A percentile compares a stretch with the other conserved stretches of the same genome.
Evolutionary conservation across 2,113 vertebrate species (phyloP).

Genomic region (Pygoscelis antarcticus): DNA sequence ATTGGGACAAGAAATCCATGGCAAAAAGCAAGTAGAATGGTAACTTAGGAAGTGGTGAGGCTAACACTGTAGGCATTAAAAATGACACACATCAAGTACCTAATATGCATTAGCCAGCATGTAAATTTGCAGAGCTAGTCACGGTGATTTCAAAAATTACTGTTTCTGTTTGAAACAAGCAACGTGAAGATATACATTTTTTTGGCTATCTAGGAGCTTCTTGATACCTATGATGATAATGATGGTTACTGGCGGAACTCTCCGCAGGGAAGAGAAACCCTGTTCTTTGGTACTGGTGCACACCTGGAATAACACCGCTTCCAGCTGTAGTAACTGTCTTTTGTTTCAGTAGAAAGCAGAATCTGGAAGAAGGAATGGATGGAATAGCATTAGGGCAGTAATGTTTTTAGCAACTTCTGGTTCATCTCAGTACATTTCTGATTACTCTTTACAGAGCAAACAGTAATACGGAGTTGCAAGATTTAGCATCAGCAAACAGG

Average conservation of each 20-base stretch:
- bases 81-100: not conserved
- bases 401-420: not conserved
- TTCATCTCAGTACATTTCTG: not conserved
- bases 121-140: not conserved
- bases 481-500: not conserved
- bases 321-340: not conserved
- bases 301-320: not conserved
- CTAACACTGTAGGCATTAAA: not conserved
- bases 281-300: not conserved
- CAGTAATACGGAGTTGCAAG: accelerated
- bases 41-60: not conserved
- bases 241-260: not conserved
- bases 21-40: not conserved
- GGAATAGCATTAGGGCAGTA: not conserved
- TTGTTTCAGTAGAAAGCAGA: not conserved
- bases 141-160: not conserved
- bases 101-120: not conserved
- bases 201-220: not conserved
- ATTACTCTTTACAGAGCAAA: not conserved
- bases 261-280: not conserved
- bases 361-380: not conserved
- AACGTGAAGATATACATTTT: not conserved
- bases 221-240: not conserved
- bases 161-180: not conserved
- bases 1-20: not conserved